These are phyloP conservation scores for Sinopyrophorus schimmeli DNA, from an alignment of 2,888 invertebrate genomes.

Conservation along the genomic window DNA sequence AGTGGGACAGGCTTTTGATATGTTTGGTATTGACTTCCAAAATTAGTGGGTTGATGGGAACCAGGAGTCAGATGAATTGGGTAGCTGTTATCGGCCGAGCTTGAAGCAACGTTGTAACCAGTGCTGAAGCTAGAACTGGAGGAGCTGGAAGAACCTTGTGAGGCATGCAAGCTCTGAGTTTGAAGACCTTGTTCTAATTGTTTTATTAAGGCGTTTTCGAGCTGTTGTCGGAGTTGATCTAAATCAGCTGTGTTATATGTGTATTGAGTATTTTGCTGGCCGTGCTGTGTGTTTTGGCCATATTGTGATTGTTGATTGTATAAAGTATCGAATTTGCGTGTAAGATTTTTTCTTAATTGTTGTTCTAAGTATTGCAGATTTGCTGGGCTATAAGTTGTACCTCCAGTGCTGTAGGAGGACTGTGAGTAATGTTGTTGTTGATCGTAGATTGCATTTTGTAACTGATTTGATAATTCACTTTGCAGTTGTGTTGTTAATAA, in stretches of 20 bases:
- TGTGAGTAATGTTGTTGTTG: slow-evolving; percentile 25
- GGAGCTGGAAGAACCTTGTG: slow-evolving; percentile 1
- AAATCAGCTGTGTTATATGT: slow-evolving; percentile 49
- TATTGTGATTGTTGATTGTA: slow-evolving; percentile 43
- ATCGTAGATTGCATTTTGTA: slow-evolving; percentile 41
- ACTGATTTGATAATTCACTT: slow-evolving; percentile 45
- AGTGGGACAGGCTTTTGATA: slow-evolving; percentile 32
- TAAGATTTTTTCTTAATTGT: slow-evolving; percentile 48
- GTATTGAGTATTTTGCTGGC: slow-evolving; percentile 39
- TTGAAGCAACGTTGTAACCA: neutral
- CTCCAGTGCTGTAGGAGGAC: slow-evolving; percentile 8
- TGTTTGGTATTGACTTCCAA: slow-evolving; percentile 6
- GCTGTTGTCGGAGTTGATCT: slow-evolving; percentile 42
- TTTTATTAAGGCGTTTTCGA: slow-evolving; percentile 44
- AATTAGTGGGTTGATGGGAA: slow-evolving; percentile 14
- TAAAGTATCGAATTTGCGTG: slow-evolving; percentile 45
- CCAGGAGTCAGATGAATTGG: slow-evolving; percentile 23
- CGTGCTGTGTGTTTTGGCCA: slow-evolving; percentile 32
- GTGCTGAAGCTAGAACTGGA: slow-evolving; percentile 4
- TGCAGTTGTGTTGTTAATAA: slow-evolving; percentile 43
- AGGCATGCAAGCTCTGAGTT: slow-evolving; percentile 19
- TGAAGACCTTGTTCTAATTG: slow-evolving; percentile 39
- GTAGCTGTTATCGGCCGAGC: neutral
- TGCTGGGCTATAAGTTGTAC: slow-evolving; percentile 15
- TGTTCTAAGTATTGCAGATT: slow-evolving; percentile 44